Evolutionary conservation across 2,113 vertebrate genomes (phyloP).

Genomic region (Clarias magur): DNA sequence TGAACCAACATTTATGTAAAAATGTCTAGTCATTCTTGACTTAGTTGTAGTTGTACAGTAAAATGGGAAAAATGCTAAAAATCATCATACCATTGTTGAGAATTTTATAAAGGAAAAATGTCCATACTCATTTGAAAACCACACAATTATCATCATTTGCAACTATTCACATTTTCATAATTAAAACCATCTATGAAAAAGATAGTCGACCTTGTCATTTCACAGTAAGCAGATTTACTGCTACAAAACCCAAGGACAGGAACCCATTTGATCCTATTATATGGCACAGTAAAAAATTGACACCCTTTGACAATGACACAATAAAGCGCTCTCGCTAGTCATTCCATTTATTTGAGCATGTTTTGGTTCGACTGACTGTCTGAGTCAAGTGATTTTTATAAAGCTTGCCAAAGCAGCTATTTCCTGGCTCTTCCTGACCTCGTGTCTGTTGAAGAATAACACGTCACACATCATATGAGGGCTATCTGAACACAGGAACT

Average conservation of each 20-base stretch:
- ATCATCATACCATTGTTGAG: background rate
- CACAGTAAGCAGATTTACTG: slow-evolving; percentile 13
- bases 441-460: background rate
- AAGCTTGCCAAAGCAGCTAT: background rate
- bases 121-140: background rate
- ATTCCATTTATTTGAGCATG: background rate
- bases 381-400: background rate
- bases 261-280: background rate
- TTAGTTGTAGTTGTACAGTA: background rate
- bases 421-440: background rate
- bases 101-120: background rate
- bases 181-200: background rate
- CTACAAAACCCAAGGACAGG: slow-evolving; percentile 4
- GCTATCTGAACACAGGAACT: too few species aligned
- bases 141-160: background rate
- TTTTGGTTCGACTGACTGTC: background rate
- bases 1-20: background rate
- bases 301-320: slow-evolving; percentile 5
- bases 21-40: background rate
- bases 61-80: background rate
- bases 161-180: background rate
- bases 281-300: background rate
- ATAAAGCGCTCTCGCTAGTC: background rate
- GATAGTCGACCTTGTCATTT: slow-evolving; percentile 1
- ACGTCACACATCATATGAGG: background rate